Conservation (phyloP, 2,797 vertebrate genomes). For the Acrossocheilus fasciatus region DNA sequence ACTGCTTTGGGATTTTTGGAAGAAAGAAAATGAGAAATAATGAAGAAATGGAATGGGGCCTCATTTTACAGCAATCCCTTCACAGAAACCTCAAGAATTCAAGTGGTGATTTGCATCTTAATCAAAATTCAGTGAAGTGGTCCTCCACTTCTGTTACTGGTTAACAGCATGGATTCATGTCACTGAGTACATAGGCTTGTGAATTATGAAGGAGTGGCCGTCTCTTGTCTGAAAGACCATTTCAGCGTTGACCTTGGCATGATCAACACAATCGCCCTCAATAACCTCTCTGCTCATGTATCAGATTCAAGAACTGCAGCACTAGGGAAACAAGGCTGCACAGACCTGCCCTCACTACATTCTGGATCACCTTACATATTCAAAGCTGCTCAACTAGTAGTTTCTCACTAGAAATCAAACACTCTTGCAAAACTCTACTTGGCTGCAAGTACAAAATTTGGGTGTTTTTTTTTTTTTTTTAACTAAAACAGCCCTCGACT, state of each 20-base stretch:
- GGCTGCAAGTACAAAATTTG: background rate
- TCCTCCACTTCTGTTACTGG: constrained; percentile 23
- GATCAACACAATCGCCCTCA: background rate
- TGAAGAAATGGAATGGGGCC: background rate
- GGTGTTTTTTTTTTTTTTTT: background rate
- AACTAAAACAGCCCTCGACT: background rate
- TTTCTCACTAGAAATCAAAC: constrained; percentile 24
- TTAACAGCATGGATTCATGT: constrained; percentile 8
- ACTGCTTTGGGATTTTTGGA: constrained; percentile 13
- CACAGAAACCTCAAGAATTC: background rate
- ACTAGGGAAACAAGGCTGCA: background rate
- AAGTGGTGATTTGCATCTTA: constrained; percentile 1
- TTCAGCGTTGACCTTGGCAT: constrained; percentile 14
- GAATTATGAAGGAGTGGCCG: constrained; percentile 18
- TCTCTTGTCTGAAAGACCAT: background rate
- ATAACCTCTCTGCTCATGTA: constrained; percentile 8
- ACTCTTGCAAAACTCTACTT: background rate
- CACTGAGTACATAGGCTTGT: background rate
- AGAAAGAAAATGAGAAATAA: background rate
- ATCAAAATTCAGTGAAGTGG: constrained; percentile 3
- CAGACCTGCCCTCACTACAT: constrained; percentile 6
- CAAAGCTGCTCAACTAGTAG: constrained; percentile 17
- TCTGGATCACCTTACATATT: background rate
- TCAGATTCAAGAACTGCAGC: constrained; percentile 10
- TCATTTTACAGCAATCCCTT: background rate